These are phyloP conservation scores for Theodoxus fluviatilis DNA, from an alignment of 2,888 invertebrate species.

Conservation along the genomic window DNA sequence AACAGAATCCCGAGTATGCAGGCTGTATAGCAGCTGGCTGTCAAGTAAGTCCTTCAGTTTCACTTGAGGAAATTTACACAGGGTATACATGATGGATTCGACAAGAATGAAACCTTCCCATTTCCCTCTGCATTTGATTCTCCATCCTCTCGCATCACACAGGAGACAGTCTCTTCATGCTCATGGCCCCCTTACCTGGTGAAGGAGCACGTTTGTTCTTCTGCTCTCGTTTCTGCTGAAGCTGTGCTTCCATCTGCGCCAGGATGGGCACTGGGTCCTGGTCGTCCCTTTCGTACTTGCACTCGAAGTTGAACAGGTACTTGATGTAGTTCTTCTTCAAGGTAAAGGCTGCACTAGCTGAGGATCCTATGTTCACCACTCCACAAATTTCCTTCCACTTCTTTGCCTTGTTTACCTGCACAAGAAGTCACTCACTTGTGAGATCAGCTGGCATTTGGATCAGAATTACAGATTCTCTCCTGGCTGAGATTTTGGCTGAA, in stretches of 20 bases:
- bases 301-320: slow-evolving; percentile 91
- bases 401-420: slow-evolving; percentile 96
- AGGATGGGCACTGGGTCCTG: slow-evolving; percentile 96
- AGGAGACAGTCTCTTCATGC: too few relatives aligned
- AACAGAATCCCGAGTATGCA: too few relatives aligned
- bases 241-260: slow-evolving; percentile 73
- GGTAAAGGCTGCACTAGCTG: slow-evolving; percentile 97
- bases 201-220: slow-evolving; percentile 54
- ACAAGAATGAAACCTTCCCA: too few relatives aligned
- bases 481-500: too few relatives aligned
- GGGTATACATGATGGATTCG: too few relatives aligned
- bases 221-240: slow-evolving; percentile 53
- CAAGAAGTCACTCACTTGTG: slow-evolving; percentile 10
- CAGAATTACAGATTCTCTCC: too few relatives aligned
- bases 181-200: slow-evolving; percentile 42
- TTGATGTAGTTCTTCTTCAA: slow-evolving; percentile 97
- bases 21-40: too few relatives aligned
- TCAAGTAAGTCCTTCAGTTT: too few relatives aligned
- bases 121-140: too few relatives aligned
- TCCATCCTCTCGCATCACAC: too few relatives aligned
- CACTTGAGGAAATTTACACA: too few relatives aligned
- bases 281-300: slow-evolving; percentile 94
- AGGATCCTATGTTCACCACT: slow-evolving; percentile 92
- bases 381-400: slow-evolving; percentile 99
- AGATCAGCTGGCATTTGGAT: too few relatives aligned